Conservation (phyloP, 1,140 invertebrate species). For the Chironomus tepperi region DNA sequence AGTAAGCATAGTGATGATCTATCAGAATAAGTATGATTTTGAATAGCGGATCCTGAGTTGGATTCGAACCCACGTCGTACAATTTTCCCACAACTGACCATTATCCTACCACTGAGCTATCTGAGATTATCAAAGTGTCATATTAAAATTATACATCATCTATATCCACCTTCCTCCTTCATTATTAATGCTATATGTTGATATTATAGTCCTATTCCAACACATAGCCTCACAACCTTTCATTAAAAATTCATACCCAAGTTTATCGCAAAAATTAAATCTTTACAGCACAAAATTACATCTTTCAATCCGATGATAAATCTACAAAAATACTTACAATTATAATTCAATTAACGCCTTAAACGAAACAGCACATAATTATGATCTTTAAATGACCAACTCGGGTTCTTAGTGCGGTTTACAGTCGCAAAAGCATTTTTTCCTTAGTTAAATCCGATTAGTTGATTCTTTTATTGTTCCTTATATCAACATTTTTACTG, state of each 20-base stretch:
- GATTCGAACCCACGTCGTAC: too few relatives aligned
- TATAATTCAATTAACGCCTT: not conserved
- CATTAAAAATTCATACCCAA: not conserved
- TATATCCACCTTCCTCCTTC: not conserved
- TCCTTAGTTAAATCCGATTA: not conserved
- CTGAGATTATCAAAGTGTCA: too few relatives aligned
- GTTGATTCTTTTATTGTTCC: not conserved
- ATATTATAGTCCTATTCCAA: not conserved
- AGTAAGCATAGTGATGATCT: too few relatives aligned
- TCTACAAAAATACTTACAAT: not conserved
- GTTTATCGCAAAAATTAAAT: not conserved
- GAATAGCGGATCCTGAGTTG: too few relatives aligned
- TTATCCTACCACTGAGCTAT: too few relatives aligned
- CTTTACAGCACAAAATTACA: not conserved
- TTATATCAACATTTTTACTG: too few relatives aligned
- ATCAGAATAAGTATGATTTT: too few relatives aligned
- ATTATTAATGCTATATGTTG: not conserved
- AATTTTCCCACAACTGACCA: too few relatives aligned
- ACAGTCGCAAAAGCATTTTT: conserved; percentile 4
- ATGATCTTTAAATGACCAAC: not conserved
- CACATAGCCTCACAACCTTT: not conserved
- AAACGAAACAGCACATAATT: not conserved
- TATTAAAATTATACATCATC: too few relatives aligned
- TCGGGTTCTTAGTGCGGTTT: not conserved
- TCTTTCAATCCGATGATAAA: not conserved